Conservation (phyloP, 2,888 invertebrate genomes). For the Cheilosia grossa region DNA sequence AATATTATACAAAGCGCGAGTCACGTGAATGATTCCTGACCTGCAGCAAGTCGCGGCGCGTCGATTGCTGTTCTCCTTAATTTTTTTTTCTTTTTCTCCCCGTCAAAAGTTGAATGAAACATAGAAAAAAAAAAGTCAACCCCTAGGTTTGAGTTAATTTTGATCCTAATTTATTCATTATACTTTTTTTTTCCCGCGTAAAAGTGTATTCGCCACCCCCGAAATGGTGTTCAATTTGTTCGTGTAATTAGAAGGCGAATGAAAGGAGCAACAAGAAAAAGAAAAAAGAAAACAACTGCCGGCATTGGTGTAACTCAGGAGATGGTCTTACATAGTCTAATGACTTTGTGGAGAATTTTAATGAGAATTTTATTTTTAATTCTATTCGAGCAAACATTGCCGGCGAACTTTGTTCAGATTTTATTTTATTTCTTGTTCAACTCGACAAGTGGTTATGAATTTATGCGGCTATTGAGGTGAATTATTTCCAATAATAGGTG, state of each 20-base stretch:
- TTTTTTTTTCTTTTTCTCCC: conserved; percentile 31
- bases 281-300: conserved; percentile 27
- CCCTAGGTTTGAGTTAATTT: conserved; percentile 70
- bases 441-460: conserved; percentile 36
- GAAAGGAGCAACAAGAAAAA: conserved; percentile 1
- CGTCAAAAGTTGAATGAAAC: conserved; percentile 64
- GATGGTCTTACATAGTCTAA: conserved; percentile 73
- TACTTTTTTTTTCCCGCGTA: conserved; percentile 61
- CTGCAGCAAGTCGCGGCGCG: conserved; percentile 72
- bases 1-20: conserved; percentile 55
- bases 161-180: conserved; percentile 74
- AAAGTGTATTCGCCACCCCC: conserved; percentile 60
- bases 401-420: conserved; percentile 18
- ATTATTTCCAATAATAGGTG: conserved; percentile 40
- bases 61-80: conserved; percentile 67
- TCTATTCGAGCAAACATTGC: conserved; percentile 44
- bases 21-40: conserved; percentile 69
- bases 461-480: conserved; percentile 12
- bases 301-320: conserved; percentile 52
- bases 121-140: conserved; percentile 28
- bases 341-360: conserved; percentile 62
- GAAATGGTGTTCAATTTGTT: conserved; percentile 62
- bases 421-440: conserved; percentile 4
- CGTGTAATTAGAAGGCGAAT: conserved; percentile 65
- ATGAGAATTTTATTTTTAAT: conserved; percentile 71